Evolutionary conservation across 2,797 vertebrate species (phyloP).

Genomic region (Kryptopterus vitreolus): DNA sequence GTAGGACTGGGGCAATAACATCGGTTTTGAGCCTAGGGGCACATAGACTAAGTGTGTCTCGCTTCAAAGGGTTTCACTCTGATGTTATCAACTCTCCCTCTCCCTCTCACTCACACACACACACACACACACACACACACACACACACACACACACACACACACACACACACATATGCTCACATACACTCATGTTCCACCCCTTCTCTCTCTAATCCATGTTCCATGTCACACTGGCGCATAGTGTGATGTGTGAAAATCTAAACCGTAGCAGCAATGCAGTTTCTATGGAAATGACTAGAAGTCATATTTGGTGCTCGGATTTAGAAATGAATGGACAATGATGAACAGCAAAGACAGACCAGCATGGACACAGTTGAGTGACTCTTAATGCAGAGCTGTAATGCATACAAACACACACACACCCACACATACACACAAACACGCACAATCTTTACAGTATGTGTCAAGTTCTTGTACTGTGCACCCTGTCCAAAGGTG

Average conservation of each 20-base stretch:
- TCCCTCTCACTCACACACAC: conserved; percentile 1
- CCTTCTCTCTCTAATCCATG: conserved; percentile 15
- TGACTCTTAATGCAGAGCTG: conserved; percentile 32
- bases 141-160: neutral
- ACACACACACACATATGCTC: neutral
- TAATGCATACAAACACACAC: neutral
- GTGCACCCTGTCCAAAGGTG: conserved; percentile 6
- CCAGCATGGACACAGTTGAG: conserved; percentile 37
- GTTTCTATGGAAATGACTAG: conserved; percentile 28
- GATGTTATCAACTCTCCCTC: conserved; percentile 29
- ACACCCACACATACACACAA: conserved; percentile 8
- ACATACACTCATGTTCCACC: neutral
- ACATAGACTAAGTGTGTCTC: neutral
- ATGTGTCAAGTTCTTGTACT: conserved; percentile 8
- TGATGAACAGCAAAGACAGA: conserved; percentile 30
- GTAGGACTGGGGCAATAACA: neutral
- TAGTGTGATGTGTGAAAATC: conserved; percentile 12
- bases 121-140: neutral
- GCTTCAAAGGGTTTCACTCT: conserved; percentile 28
- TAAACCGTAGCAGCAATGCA: conserved; percentile 6
- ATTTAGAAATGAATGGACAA: conserved; percentile 15
- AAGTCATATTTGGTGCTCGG: conserved; percentile 14
- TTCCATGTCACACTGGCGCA: conserved; percentile 11
- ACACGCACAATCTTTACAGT: neutral
- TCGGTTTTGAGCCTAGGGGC: conserved; percentile 30